Base-by-base conservation (phyloP, 2,113 vertebrate species). In the Ammospiza nelsoni region DNA sequence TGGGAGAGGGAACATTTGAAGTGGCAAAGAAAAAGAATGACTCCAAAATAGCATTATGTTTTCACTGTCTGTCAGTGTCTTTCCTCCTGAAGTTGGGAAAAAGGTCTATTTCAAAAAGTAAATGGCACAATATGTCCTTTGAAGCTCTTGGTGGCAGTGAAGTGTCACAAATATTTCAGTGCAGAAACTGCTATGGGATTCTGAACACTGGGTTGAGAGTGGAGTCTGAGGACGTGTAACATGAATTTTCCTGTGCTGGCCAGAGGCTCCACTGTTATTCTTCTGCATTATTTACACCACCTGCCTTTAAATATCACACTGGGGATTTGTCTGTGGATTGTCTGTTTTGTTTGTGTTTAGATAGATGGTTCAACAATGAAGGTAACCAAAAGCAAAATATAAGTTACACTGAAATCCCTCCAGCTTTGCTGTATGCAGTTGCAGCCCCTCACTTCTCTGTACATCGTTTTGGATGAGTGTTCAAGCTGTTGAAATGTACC, bases 71-170 rank as follows among this genome's bases (percentile, higher is more conserved):
- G 51, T 41, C 39, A 21, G 20, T 51, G 28, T 35, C 31, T 71
- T 79, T 12, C 62, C 7, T 7, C 27, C 5, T 66, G 16, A 82
- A 91, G n/a, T 5, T 25, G 65, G 33, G 57, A 28, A 33, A 69
- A 75, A 91, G 29, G 5, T 29, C 29, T 35, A 17, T 73, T 87
- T 73, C 12, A 66, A 59, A 87, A 87, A 82, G 59, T 12, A 54
- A 91, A 48, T 28, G 15, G 43, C 55, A 93, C 92, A 95, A 13
- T 95, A 63, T 63, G 63, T 44, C 65, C 78, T 80, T 84, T 59
- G 88, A 91, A 86, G 85, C 96, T 97, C 95, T 93, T 96, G 96
- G 96, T 95, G 95, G 96, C 96, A 97, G 96, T 96, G 93, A 96
- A 93, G 96, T 84, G 94, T 96, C 90, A 96, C 92, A 89, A 90